Percentiles rank a stretch among this genome's conserved stretches.
phyloP scores from a whole-genome alignment of 2,888 invertebrate species.

The Heliconius charithonia region DNA sequence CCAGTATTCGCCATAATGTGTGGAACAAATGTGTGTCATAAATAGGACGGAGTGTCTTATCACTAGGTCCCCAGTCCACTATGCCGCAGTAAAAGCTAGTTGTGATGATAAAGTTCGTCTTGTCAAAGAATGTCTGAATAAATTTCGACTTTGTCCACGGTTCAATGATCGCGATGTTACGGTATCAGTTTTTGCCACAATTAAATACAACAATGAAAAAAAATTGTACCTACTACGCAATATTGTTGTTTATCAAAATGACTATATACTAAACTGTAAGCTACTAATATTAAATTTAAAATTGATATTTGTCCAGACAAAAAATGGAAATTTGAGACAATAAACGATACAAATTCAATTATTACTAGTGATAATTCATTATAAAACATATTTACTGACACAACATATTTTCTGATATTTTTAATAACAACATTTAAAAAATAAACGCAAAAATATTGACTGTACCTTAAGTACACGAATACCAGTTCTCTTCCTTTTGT shows the following conservation, averaged over 20 bases:
- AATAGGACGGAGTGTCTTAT: no score
- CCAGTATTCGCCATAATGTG: no score
- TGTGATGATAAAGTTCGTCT: conserved; percentile 7
- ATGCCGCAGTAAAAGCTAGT: neutral
- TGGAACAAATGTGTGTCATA: no score
- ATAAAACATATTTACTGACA: no score
- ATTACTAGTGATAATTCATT: no score
- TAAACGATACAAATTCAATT: no score
- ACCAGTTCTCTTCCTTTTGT: no score
- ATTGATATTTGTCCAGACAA: neutral
- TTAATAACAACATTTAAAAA: neutral
- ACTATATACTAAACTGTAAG: neutral
- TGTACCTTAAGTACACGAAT: neutral
- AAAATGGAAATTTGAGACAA: neutral
- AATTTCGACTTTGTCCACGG: conserved; percentile 39
- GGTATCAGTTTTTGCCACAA: conserved; percentile 29
- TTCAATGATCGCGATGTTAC: conserved; percentile 35
- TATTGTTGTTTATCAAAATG: neutral
- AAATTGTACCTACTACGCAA: conserved; percentile 7
- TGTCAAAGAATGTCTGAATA: conserved; percentile 27
- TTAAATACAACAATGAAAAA: conserved; percentile 27
- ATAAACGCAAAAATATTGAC: neutral
- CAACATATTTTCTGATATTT: no score
- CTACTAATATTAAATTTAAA: neutral
- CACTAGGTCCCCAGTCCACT: no score